A percentile compares a stretch with the other conserved stretches of the same genome.
phyloP scores from a whole-genome alignment of 1,140 invertebrate species.

The Drosophila erecta region DNA sequence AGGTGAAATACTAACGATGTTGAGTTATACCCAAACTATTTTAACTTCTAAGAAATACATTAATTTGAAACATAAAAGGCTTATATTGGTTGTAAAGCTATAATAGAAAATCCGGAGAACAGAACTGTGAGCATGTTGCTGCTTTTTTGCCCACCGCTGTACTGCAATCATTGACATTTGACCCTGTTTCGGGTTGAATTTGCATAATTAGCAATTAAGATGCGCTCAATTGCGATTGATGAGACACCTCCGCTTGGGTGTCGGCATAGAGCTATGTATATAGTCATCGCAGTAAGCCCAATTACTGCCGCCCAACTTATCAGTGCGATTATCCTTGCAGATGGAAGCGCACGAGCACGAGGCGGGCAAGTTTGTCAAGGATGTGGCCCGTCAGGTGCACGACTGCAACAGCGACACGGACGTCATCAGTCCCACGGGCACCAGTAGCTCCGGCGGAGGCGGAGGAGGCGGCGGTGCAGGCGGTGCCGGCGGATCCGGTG shows the following conservation, averaged over 20 bases:
- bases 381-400: conserved; percentile 60
- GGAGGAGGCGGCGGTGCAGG: conserved; percentile 34
- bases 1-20: no score
- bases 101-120: no score
- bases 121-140: no score
- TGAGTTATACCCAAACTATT: no score
- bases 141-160: conserved; percentile 1
- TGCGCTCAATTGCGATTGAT: conserved; percentile 36
- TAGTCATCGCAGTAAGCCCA: neutral
- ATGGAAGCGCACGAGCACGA: conserved; percentile 82
- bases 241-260: neutral
- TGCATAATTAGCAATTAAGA: conserved; percentile 48
- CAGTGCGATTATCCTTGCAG: conserved; percentile 44
- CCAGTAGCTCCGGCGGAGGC: conserved; percentile 75
- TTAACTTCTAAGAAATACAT: no score
- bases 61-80: no score
- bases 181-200: conserved; percentile 15
- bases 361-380: conserved; percentile 70
- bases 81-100: no score
- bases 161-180: conserved; percentile 23
- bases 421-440: conserved; percentile 80
- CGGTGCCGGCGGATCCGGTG: conserved; percentile 7
- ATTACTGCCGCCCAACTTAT: neutral
- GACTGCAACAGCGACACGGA: conserved; percentile 82
- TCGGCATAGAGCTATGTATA: neutral